These are phyloP conservation scores for Chymomyza costata DNA, from an alignment of 1,140 invertebrate genomes.

Conservation along the genomic window DNA sequence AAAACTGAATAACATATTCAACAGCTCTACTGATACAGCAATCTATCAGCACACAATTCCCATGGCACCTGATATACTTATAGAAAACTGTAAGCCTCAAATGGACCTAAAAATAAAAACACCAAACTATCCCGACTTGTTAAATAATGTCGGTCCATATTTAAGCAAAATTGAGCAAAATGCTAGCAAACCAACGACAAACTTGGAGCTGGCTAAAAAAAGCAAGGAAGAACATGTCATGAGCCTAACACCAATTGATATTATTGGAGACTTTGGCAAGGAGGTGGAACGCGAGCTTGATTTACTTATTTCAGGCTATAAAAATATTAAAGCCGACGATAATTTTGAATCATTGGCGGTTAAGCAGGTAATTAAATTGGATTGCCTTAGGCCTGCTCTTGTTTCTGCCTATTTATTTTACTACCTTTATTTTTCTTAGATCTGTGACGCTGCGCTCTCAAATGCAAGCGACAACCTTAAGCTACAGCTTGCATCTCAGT, in stretches of 20 bases:
- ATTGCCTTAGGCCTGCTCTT: too few species aligned
- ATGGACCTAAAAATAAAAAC: too few species aligned
- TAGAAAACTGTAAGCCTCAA: too few species aligned
- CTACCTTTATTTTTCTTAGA: background rate
- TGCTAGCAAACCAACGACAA: background rate
- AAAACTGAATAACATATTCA: too few species aligned
- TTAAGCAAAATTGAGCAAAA: background rate
- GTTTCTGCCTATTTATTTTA: too few species aligned
- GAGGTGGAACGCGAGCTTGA: conserved; percentile 74
- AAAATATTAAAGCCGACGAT: too few species aligned
- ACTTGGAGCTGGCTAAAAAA: conserved; percentile 34
- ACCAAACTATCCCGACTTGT: background rate
- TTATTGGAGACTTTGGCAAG: conserved; percentile 74
- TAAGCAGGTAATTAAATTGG: too few species aligned
- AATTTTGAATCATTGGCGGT: too few species aligned
- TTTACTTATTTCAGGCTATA: conserved; percentile 41
- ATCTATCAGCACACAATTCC: too few species aligned
- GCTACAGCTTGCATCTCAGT: background rate
- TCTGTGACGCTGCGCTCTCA: conserved; percentile 23
- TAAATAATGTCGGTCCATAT: background rate
- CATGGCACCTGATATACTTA: too few species aligned
- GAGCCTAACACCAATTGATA: conserved; percentile 44
- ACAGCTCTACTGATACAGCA: too few species aligned
- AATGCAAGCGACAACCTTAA: conserved; percentile 19
- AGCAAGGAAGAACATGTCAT: conserved; percentile 37